Conservation (phyloP, 2,888 invertebrate genomes). For the Teinopalpus imperialis region DNA sequence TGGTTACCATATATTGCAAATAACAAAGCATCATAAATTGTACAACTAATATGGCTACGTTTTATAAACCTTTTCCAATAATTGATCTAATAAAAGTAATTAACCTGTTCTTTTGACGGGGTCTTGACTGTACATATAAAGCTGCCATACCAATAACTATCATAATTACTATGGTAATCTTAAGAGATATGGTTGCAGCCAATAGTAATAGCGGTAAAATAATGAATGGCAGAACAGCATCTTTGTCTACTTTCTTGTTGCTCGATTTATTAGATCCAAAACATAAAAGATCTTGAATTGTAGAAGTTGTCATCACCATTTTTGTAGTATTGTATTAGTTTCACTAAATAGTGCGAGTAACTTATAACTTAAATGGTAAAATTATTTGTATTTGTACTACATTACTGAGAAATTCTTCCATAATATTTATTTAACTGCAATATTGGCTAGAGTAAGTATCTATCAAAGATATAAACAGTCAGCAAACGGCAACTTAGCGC, state of each 20-base stretch:
- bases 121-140: slow-evolving; percentile 65
- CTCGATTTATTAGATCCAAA: slow-evolving; percentile 45
- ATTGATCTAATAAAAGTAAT: neutral
- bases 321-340: slow-evolving; percentile 18
- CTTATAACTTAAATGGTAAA: too few species aligned
- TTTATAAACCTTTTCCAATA: too few species aligned
- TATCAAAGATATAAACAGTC: too few species aligned
- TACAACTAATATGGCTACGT: too few species aligned
- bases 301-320: slow-evolving; percentile 50
- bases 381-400: too few species aligned
- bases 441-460: too few species aligned
- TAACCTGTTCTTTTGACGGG: slow-evolving; percentile 71
- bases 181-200: slow-evolving; percentile 58
- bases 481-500: too few species aligned
- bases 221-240: slow-evolving; percentile 64
- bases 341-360: too few species aligned
- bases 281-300: slow-evolving; percentile 58
- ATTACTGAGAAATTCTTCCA: too few species aligned
- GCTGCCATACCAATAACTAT: slow-evolving; percentile 67
- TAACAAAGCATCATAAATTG: too few species aligned
- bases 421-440: too few species aligned
- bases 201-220: slow-evolving; percentile 62
- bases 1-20: too few species aligned
- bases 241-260: slow-evolving; percentile 59
- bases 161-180: slow-evolving; percentile 61